Evolutionary conservation across 2,113 vertebrate genomes (phyloP).

Genomic region (Protobothrops flavoviridis): DNA sequence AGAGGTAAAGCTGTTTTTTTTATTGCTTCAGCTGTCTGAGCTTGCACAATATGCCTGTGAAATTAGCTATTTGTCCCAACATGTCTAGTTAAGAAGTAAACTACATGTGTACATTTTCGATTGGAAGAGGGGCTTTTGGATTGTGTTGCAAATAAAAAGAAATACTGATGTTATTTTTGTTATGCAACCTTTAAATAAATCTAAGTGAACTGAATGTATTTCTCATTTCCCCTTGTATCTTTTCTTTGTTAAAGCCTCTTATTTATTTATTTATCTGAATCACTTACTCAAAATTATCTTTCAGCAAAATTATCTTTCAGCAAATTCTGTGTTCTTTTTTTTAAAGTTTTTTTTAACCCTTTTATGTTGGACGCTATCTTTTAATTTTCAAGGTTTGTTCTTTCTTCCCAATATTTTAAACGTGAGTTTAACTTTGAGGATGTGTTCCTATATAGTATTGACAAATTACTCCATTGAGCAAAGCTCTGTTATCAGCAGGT

Average conservation of each 20-base stretch:
- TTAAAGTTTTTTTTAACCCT: not conserved
- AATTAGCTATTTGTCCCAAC: not conserved
- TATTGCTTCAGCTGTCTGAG: not conserved
- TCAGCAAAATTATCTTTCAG: not conserved
- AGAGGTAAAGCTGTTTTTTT: not conserved
- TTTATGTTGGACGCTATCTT: not conserved
- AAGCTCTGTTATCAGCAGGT: not conserved
- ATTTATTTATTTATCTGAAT: slow-evolving; percentile 4
- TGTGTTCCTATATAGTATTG: not conserved
- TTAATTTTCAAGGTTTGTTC: not conserved
- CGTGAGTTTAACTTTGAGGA: not conserved
- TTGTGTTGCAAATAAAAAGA: not conserved
- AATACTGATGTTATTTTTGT: not conserved
- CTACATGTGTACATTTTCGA: not conserved
- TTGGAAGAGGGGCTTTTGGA: not conserved
- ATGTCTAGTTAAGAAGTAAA: not conserved
- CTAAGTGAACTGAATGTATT: not conserved
- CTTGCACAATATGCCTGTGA: not conserved
- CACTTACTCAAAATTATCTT: slow-evolving; percentile 2
- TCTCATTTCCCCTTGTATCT: not conserved
- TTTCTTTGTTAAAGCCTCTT: not conserved
- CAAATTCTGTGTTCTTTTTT: not conserved
- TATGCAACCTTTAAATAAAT: not conserved
- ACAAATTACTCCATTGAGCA: not conserved
- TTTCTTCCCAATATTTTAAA: not conserved